phyloP scores from a whole-genome alignment of 2,797 vertebrate genomes.

The Takifugu ocellatus region DNA sequence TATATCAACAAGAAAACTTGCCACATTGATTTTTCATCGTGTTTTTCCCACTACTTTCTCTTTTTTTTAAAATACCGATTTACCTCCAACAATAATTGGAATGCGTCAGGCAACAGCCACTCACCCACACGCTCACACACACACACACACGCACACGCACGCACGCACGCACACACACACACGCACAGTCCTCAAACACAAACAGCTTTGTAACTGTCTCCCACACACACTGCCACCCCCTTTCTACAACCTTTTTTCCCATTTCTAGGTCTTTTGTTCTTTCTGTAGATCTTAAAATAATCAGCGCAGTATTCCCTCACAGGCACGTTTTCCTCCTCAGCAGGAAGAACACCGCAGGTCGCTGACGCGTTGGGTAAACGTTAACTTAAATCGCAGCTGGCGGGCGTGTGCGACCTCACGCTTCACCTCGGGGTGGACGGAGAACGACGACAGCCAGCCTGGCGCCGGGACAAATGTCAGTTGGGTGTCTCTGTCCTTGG shows the following conservation, averaged over 20 bases:
- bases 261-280: slow-evolving; percentile 38
- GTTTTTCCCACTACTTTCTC: too few relatives aligned
- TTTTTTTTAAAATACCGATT: slow-evolving; percentile 15
- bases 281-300: slow-evolving; percentile 32
- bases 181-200: slow-evolving; percentile 24
- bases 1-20: not conserved
- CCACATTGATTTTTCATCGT: not conserved
- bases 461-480: too few relatives aligned
- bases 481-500: too few relatives aligned
- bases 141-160: slow-evolving; percentile 28
- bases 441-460: too few relatives aligned
- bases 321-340: slow-evolving; percentile 17
- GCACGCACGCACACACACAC: slow-evolving; percentile 37
- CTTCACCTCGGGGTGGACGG: too few relatives aligned
- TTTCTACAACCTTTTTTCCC: slow-evolving; percentile 23
- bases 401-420: too few relatives aligned
- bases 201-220: slow-evolving; percentile 43
- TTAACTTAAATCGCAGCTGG: too few relatives aligned
- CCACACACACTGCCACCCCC: slow-evolving; percentile 32
- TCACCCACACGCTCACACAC: slow-evolving; percentile 33
- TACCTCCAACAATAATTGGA: slow-evolving; percentile 35
- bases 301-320: slow-evolving; percentile 20
- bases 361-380: too few relatives aligned
- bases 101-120: slow-evolving; percentile 37
- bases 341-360: too few relatives aligned